Percentiles rank a stretch among this genome's conserved stretches.
These are phyloP conservation scores for Indicator maculatus DNA, from an alignment of 2,113 vertebrate species.

Conservation along the genomic window DNA sequence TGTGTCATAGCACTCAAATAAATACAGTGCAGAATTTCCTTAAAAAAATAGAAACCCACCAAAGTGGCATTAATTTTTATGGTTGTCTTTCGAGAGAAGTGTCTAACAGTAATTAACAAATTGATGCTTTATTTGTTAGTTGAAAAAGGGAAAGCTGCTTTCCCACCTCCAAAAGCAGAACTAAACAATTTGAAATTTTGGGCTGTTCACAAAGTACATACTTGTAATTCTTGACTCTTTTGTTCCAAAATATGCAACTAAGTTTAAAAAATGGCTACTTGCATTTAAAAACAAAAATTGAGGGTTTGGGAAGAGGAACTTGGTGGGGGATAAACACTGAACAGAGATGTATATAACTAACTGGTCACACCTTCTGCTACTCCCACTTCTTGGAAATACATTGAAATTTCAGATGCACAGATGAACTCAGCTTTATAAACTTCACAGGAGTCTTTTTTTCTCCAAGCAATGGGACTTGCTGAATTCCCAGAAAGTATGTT, in stretches of 20 bases:
- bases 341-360: background rate
- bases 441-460: background rate
- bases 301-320: no score
- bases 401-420: background rate
- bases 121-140: background rate
- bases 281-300: background rate
- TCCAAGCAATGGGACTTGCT: background rate
- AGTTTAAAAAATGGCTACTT: background rate
- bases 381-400: background rate
- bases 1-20: slow-evolving; percentile 97
- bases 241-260: background rate
- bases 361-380: background rate
- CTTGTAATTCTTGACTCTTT: background rate
- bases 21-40: slow-evolving; percentile 94
- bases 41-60: slow-evolving; percentile 62
- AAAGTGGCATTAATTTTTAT: slow-evolving; percentile 44
- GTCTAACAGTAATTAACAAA: slow-evolving; percentile 39
- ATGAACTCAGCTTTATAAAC: background rate
- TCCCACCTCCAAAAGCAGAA: background rate
- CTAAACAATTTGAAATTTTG: background rate
- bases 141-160: slow-evolving; percentile 31
- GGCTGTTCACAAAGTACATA: background rate
- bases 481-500: background rate
- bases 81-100: background rate
- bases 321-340: background rate